Conservation (phyloP, 2,113 vertebrate species). For the Cranoglanis bouderius region DNA sequence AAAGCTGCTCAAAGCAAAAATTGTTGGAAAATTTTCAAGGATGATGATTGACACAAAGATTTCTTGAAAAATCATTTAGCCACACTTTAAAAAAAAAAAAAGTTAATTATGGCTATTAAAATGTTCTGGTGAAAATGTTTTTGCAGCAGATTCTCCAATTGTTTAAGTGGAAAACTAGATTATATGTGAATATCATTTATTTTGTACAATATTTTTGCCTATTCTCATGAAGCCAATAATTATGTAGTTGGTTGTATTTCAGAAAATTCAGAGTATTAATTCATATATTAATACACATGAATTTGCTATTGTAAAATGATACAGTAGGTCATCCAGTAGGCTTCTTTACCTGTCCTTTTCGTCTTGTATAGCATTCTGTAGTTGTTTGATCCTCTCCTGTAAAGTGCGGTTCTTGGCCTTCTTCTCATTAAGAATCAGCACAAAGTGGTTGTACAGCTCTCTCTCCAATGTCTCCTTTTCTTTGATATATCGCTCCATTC, state of each 20-base stretch:
- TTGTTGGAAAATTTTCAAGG: too few species aligned
- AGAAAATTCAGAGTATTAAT: neutral
- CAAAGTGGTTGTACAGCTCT: conserved; percentile 84
- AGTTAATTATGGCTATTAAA: too few species aligned
- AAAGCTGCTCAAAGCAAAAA: too few species aligned
- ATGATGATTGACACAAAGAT: too few species aligned
- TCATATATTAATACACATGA: neutral
- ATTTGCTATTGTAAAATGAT: neutral
- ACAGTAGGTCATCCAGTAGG: neutral
- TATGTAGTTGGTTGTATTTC: neutral
- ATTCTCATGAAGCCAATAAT: too few species aligned
- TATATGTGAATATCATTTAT: too few species aligned
- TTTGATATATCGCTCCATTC: conserved; percentile 79
- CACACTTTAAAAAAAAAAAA: too few species aligned
- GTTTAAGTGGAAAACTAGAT: too few species aligned
- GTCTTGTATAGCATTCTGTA: conserved; percentile 64
- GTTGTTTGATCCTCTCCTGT: conserved; percentile 69
- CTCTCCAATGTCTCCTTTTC: conserved; percentile 82
- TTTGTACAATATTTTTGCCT: too few species aligned
- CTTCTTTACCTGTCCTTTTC: conserved; percentile 33
- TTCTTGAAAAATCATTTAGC: too few species aligned
- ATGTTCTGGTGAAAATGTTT: too few species aligned
- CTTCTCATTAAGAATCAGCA: conserved; percentile 90
- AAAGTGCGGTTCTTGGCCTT: conserved; percentile 87
- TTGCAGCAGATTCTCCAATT: too few species aligned